Evolutionary conservation across 2,888 invertebrate genomes (phyloP).

Genomic region (Anarsia innoxiella): DNA sequence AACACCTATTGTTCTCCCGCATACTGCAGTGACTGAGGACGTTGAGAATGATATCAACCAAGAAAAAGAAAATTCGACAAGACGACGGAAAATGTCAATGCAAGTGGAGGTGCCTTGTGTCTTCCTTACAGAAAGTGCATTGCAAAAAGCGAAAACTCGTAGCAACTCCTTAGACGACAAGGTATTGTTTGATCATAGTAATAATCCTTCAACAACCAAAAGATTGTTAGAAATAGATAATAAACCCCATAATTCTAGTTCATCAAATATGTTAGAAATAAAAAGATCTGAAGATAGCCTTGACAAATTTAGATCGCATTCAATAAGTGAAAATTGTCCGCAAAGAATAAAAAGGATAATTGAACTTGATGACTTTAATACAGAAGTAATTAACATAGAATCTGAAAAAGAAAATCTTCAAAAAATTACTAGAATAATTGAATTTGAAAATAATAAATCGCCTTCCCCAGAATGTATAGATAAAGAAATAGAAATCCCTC

Average conservation of each 20-base stretch:
- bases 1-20: constrained; percentile 76
- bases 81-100: constrained; percentile 69
- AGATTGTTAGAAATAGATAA: constrained; percentile 48
- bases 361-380: constrained; percentile 55
- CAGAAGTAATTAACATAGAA: constrained; percentile 37
- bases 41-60: constrained; percentile 60
- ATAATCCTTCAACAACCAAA: constrained; percentile 43
- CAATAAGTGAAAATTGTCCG: constrained; percentile 39
- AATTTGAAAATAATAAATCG: constrained; percentile 52
- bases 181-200: constrained; percentile 52
- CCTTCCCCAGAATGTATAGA: constrained; percentile 40
- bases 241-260: constrained; percentile 44
- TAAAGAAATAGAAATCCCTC: constrained; percentile 45
- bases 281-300: constrained; percentile 34
- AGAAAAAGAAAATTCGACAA: constrained; percentile 55
- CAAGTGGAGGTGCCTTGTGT: constrained; percentile 73
- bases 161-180: constrained; percentile 65
- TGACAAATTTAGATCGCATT: too few relatives aligned
- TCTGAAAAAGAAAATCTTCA: constrained; percentile 53
- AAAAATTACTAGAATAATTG: constrained; percentile 64
- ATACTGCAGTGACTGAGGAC: constrained; percentile 54
- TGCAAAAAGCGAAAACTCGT: constrained; percentile 64
- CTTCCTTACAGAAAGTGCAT: constrained; percentile 65
- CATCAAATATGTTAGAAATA: constrained; percentile 45
- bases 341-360: constrained; percentile 68